Evolutionary conservation across 2,888 invertebrate genomes (phyloP).

Genomic region (Adineta ricciae): DNA sequence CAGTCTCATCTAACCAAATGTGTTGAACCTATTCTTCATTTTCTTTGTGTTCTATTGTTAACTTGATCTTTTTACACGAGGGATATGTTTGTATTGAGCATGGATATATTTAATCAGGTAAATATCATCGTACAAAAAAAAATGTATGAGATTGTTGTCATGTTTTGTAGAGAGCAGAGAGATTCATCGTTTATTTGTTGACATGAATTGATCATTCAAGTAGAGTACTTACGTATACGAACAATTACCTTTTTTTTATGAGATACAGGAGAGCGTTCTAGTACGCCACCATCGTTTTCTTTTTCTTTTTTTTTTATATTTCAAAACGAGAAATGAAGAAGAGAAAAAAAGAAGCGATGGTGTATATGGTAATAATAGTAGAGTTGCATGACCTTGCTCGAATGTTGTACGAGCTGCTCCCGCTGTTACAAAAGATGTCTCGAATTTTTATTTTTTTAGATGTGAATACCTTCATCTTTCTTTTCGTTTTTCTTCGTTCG

Average conservation of each 20-base stretch:
- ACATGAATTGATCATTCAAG: neutral
- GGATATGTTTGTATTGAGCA: neutral
- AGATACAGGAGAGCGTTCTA: neutral
- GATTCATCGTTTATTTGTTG: neutral
- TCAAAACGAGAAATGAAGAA: neutral
- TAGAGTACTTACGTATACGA: neutral
- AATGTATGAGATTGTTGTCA: neutral
- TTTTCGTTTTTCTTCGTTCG: neutral
- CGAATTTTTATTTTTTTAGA: neutral
- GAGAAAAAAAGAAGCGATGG: neutral
- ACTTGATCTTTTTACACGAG: neutral
- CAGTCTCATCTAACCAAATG: neutral
- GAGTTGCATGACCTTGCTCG: neutral
- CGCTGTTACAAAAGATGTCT: neutral
- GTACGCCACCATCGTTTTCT: neutral
- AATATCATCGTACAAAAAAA: neutral
- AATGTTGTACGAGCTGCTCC: neutral
- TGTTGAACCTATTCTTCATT: neutral
- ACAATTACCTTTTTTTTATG: neutral
- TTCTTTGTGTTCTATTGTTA: neutral
- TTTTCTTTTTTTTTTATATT: neutral
- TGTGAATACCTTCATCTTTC: neutral
- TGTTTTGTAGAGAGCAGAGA: neutral
- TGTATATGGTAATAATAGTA: neutral
- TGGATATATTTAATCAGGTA: neutral